phyloP scores from a whole-genome alignment of 2,888 invertebrate species.

The Drosophila subquinaria region DNA sequence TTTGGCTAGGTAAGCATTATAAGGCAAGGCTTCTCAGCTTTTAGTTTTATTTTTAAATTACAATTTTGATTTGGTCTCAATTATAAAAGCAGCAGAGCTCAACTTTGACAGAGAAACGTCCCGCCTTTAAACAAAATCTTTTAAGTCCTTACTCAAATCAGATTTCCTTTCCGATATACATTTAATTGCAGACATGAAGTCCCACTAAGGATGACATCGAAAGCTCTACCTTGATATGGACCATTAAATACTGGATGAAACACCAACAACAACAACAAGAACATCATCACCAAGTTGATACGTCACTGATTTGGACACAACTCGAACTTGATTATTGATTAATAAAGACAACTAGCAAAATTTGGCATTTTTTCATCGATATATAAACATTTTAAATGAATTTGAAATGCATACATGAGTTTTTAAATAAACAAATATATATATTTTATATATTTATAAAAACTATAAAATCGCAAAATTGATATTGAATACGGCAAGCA shows the following conservation, averaged over 20 bases:
- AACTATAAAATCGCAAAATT: slow-evolving; percentile 66
- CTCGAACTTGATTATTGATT: slow-evolving; percentile 36
- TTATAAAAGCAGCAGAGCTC: slow-evolving; percentile 76
- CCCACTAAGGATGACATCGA: slow-evolving; percentile 43
- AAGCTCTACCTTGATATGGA: slow-evolving; percentile 1
- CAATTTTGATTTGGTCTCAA: slow-evolving; percentile 53
- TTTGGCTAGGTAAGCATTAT: slow-evolving; percentile 77
- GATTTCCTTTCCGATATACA: slow-evolving; percentile 1
- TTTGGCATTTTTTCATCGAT: slow-evolving; percentile 64
- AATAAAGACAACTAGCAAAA: slow-evolving; percentile 48
- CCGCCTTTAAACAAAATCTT: slow-evolving; percentile 32
- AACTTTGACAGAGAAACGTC: slow-evolving; percentile 66
- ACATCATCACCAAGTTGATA: slow-evolving; percentile 52
- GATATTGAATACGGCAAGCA: slow-evolving; percentile 62
- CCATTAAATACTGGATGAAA: slow-evolving; percentile 24
- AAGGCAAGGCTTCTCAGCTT: slow-evolving; percentile 67
- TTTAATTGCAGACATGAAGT: slow-evolving; percentile 63
- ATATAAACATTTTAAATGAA: slow-evolving; percentile 68
- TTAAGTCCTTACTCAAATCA: slow-evolving; percentile 1
- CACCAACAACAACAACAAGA: slow-evolving; percentile 16
- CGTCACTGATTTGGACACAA: slow-evolving; percentile 58
- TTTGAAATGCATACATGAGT: slow-evolving; percentile 68
- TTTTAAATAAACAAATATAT: slow-evolving; percentile 65
- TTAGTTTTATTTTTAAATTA: slow-evolving; percentile 59
- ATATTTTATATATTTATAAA: slow-evolving; percentile 81